A percentile compares a stretch with the other conserved stretches of the same genome.
Evolutionary conservation across 2,888 invertebrate genomes (phyloP).

Genomic region (Plemyria rubiginata): DNA sequence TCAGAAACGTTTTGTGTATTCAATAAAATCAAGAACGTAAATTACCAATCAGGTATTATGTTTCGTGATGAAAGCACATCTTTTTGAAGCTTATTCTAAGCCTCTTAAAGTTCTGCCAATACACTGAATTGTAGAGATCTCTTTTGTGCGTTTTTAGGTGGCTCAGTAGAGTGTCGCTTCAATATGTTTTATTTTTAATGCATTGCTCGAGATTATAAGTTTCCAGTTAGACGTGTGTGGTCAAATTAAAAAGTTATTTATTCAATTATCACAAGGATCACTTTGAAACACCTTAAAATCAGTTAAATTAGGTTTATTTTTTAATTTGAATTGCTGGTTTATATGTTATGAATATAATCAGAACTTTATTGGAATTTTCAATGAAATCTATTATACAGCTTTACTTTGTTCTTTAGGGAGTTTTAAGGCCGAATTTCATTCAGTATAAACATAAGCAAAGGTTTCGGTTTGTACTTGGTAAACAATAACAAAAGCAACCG

Average conservation of each 20-base stretch:
- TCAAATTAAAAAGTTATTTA: too few species aligned
- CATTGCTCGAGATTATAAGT: neutral
- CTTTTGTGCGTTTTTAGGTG: too few species aligned
- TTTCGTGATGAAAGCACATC: neutral
- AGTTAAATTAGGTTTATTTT: too few species aligned
- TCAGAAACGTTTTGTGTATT: neutral
- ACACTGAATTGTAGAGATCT: too few species aligned
- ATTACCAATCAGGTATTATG: constrained; percentile 14
- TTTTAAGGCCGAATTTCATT: constrained; percentile 51
- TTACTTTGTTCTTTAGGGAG: constrained; percentile 45
- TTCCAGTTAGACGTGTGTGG: too few species aligned
- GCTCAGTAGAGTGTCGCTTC: too few species aligned
- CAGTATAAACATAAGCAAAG: constrained; percentile 57
- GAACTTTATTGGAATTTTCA: constrained; percentile 22
- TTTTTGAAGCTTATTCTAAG: neutral
- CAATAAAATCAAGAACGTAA: constrained; percentile 6
- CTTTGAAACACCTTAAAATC: too few species aligned
- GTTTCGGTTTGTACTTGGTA: constrained; percentile 53
- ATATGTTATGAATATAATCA: too few species aligned
- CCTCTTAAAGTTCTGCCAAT: too few species aligned
- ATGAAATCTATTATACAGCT: constrained; percentile 41
- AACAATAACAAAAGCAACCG: constrained; percentile 59
- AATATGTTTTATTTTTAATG: too few species aligned
- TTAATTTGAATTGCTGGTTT: too few species aligned
- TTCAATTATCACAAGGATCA: too few species aligned